Evolutionary conservation across 2,797 vertebrate species (phyloP), one percentile per base, ranked within the genome.

Genomic region (Melanotaenia maccullochi): DNA sequence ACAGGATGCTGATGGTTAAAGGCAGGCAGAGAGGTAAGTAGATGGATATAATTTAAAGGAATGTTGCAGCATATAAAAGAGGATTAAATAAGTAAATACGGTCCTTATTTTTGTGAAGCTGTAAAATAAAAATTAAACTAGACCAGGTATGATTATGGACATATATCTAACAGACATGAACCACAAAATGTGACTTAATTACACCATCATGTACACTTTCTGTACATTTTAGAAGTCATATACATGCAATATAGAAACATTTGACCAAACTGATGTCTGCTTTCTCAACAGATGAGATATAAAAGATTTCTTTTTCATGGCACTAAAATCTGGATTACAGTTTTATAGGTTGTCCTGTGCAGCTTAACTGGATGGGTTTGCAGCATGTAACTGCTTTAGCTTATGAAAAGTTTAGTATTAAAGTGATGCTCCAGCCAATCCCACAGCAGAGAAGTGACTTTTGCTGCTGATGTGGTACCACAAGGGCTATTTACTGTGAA

Each of bases 1-100:
- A 85, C 71, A 49, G 74, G 65, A 59, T 24, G 66, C 4, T 1
- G 36, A 87, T 86, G 71, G 57, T 70, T 60, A 51, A 63, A 83
- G 90, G 75, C 89, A 86, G 81, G 56, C 40, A 7, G 20, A 22
- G 62, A 72, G 73, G 42, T 79, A 62, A n/a, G n/a, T 76, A 58
- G 30, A 28, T 1, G 4, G 49, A 63, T 55, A 22, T 54, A 47
- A 67, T 0, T 0, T 3, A 33, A 24, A n/a, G 22, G 32, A 49
- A 25, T n/a, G 75, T 44, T 40, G 65, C n/a, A 13, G 18, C 13
- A 22, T 30, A 58, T 70, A 42, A 64, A 57, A 58, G 56, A 59
- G 67, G 25, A 55, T 32, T 56, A 32, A 56, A 30, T 16, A 16
- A 16, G 16, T 30, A 7, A 49, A 49, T 3, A 3, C 0, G 5